These are phyloP conservation scores for Tiliacea citrago DNA, from an alignment of 2,888 invertebrate genomes.

Conservation along the genomic window DNA sequence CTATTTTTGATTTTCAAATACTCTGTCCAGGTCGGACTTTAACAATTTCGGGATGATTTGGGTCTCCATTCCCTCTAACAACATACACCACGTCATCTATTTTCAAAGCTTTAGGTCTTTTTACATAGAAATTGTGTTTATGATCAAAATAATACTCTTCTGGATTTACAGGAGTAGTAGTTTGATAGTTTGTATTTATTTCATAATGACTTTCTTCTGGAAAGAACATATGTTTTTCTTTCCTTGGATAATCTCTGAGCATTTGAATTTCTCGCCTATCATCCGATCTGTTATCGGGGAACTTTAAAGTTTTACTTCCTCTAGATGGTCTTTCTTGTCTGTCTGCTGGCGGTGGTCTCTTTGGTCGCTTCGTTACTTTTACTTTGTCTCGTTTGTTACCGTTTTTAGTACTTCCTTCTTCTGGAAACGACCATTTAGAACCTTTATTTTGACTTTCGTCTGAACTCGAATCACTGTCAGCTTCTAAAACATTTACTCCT, in stretches of 20 bases:
- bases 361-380: conserved; percentile 27
- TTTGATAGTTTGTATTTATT: conserved; percentile 42
- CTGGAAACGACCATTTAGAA: conserved; percentile 80
- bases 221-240: conserved; percentile 67
- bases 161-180: conserved; percentile 56
- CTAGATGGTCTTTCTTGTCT: conserved; percentile 46
- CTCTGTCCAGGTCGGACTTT: conserved; percentile 80
- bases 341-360: conserved; percentile 22
- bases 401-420: conserved; percentile 57
- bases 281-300: conserved; percentile 68
- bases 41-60: conserved; percentile 85
- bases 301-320: conserved; percentile 68
- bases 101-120: conserved; percentile 63
- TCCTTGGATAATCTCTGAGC: conserved; percentile 58
- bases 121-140: conserved; percentile 70
- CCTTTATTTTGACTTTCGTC: conserved; percentile 59
- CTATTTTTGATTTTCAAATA: conserved; percentile 41
- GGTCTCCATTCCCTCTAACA: conserved; percentile 87
- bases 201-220: conserved; percentile 50
- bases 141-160: conserved; percentile 71
- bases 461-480: conserved; percentile 51
- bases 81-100: conserved; percentile 82
- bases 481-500: conserved; percentile 42
- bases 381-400: conserved; percentile 46
- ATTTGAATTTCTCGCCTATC: conserved; percentile 20